Percentiles rank a stretch among this genome's conserved stretches.
These are phyloP conservation scores for Rutilus rutilus DNA, from an alignment of 2,113 vertebrate species.

Conservation along the genomic window DNA sequence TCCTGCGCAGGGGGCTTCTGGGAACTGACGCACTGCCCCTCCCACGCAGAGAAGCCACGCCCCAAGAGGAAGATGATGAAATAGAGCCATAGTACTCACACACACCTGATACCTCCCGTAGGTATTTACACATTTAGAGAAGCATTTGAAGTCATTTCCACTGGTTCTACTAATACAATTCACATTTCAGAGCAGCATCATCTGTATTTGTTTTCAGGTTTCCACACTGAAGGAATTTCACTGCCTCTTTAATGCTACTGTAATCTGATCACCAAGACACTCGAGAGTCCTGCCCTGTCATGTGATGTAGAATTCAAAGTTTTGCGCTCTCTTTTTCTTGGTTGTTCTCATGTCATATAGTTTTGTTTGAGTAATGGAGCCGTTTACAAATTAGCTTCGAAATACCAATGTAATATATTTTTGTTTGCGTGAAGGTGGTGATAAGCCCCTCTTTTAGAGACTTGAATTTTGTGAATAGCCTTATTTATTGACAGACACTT, in stretches of 20 bases:
- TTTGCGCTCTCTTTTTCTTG: not conserved
- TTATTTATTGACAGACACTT: conserved; percentile 65
- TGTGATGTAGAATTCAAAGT: not conserved
- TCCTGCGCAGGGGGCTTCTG: conserved; percentile 81
- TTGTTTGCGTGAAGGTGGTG: conserved; percentile 50
- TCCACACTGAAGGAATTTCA: conserved; percentile 11
- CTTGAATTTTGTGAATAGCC: conserved; percentile 57
- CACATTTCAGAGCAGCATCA: not conserved
- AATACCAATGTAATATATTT: conserved; percentile 48
- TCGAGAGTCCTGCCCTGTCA: not conserved
- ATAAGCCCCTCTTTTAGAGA: conserved; percentile 55
- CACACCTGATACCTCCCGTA: not conserved
- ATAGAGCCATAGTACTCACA: conserved; percentile 56
- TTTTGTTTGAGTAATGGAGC: conserved; percentile 9
- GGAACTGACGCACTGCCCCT: conserved; percentile 69
- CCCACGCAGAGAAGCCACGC: conserved; percentile 52
- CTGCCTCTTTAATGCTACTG: not conserved
- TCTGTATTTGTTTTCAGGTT: not conserved
- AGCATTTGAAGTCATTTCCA: not conserved
- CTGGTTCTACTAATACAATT: not conserved
- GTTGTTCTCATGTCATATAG: not conserved
- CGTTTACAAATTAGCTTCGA: not conserved
- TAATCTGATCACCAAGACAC: not conserved
- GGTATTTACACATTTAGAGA: not conserved
- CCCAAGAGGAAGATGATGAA: conserved; percentile 58